Base-by-base conservation (phyloP, 1,140 invertebrate species). In the Rhynchophorus ferrugineus region DNA sequence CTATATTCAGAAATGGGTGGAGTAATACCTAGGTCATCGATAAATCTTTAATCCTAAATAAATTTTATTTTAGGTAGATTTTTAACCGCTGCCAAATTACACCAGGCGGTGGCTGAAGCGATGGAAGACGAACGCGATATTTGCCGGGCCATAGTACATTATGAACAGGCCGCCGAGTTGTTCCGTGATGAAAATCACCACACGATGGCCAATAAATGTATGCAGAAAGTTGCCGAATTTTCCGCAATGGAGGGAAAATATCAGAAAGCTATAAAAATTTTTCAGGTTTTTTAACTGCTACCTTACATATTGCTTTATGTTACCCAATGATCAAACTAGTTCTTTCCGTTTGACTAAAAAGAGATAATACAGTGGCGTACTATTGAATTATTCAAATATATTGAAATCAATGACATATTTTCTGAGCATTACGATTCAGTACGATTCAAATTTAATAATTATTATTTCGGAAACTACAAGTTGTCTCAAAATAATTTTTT, bases 1-100 rank as follows among this genome's bases (percentile, higher is more conserved):
- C 95, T 98, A 51, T 98, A 97, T 70, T 95, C 91, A 8, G 94
- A 98, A 67, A 96, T 98, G 92, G 95, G 95, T 55, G n/a, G n/a
- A n/a, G n/a, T n/a, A n/a, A n/a, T n/a, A n/a, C n/a, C n/a, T n/a
- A n/a, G n/a, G n/a, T n/a, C n/a, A n/a, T n/a, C n/a, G n/a, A n/a
- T n/a, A n/a, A n/a, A n/a, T n/a, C n/a, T n/a, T n/a, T n/a, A n/a
- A n/a, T n/a, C n/a, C n/a, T n/a, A n/a, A n/a, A n/a, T n/a, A n/a
- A 38, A 3, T 21, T n/a, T 11, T 7, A 17, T 20, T 18, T 11
- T n/a, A 57, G 56, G 56, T 1, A 78, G 94, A 36, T 98, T 98
- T 73, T 90, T 89, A 14, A 91, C 96, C 75, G 95, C 95, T 22
- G 96, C 95, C 2, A 98, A 98, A 70, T 89, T 95, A 71, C 92